A percentile compares a stretch with the other conserved stretches of the same genome.
Conservation (phyloP, 2,888 invertebrate species). For the Pemphredon lugubris region DNA sequence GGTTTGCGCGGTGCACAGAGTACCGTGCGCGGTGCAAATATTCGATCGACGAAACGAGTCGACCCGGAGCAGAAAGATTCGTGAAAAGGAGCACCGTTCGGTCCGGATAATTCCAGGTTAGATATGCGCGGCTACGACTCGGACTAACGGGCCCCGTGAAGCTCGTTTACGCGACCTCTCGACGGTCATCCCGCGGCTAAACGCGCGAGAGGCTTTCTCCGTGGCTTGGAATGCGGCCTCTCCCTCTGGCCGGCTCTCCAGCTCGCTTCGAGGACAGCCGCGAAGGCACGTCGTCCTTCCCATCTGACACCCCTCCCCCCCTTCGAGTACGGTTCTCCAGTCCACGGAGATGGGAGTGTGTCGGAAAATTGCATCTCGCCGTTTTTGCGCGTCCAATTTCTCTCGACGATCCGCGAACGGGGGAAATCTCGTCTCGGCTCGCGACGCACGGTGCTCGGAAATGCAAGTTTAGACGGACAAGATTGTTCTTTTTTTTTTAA, state of each 20-base stretch:
- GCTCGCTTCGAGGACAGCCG: conserved; percentile 53
- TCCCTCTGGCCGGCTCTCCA: conserved; percentile 58
- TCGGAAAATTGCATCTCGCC: conserved; percentile 28
- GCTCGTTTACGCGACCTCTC: conserved; percentile 60
- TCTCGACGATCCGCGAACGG: too few relatives aligned
- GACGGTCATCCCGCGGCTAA: conserved; percentile 59
- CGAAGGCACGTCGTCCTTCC: conserved; percentile 53
- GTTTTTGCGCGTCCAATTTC: too few relatives aligned
- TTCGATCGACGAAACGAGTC: background rate
- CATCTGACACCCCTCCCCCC: conserved; percentile 19
- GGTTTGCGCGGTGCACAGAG: too few relatives aligned
- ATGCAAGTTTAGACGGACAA: too few relatives aligned
- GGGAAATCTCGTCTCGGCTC: too few relatives aligned
- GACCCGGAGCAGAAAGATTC: conserved; percentile 14
- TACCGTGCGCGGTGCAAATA: background rate
- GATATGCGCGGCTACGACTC: conserved; percentile 37
- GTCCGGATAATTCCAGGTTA: conserved; percentile 40
- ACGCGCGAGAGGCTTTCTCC: conserved; percentile 75
- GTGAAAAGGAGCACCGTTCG: conserved; percentile 14
- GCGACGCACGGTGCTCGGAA: too few relatives aligned
- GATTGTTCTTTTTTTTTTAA: too few relatives aligned
- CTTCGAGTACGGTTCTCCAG: background rate
- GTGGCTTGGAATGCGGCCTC: conserved; percentile 72
- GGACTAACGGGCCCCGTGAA: conserved; percentile 49
- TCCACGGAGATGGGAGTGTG: background rate